These are phyloP conservation scores for Drosophila rufa DNA, from an alignment of 1,140 invertebrate genomes.

Conservation along the genomic window DNA sequence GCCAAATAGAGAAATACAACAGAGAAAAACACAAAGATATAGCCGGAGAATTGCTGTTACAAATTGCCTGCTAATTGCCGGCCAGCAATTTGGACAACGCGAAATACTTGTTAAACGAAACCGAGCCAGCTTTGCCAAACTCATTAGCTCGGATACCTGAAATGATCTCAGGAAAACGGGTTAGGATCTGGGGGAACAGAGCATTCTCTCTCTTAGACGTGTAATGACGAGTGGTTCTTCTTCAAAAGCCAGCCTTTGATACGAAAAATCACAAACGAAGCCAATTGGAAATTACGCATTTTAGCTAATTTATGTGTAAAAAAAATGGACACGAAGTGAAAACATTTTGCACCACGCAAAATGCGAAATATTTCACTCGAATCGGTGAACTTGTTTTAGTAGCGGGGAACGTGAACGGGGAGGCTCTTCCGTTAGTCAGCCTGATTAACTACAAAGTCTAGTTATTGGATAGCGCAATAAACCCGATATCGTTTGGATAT, in stretches of 20 bases:
- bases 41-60: conserved; percentile 22
- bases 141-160: conserved; percentile 25
- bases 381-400: conserved; percentile 42
- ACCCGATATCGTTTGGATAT: conserved; percentile 3
- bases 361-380: conserved; percentile 34
- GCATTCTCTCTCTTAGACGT: conserved; percentile 10
- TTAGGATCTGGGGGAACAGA: conserved; percentile 20
- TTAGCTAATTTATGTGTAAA: conserved; percentile 46
- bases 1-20: conserved; percentile 3
- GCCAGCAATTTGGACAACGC: conserved; percentile 52
- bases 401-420: background rate
- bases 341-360: conserved; percentile 41
- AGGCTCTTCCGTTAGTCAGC: conserved; percentile 62
- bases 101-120: conserved; percentile 60
- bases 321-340: conserved; percentile 60
- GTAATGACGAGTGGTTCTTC: conserved; percentile 1
- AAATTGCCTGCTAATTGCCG: conserved; percentile 59
- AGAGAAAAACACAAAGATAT: conserved; percentile 1
- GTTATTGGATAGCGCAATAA: conserved; percentile 7
- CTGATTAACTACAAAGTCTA: conserved; percentile 37
- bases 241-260: conserved; percentile 6
- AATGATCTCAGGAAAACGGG: conserved; percentile 7
- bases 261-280: conserved; percentile 23
- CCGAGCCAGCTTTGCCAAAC: conserved; percentile 29
- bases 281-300: conserved; percentile 69